Base-by-base conservation (phyloP, 2,888 invertebrate species). In the Synergus gifuensis region DNA sequence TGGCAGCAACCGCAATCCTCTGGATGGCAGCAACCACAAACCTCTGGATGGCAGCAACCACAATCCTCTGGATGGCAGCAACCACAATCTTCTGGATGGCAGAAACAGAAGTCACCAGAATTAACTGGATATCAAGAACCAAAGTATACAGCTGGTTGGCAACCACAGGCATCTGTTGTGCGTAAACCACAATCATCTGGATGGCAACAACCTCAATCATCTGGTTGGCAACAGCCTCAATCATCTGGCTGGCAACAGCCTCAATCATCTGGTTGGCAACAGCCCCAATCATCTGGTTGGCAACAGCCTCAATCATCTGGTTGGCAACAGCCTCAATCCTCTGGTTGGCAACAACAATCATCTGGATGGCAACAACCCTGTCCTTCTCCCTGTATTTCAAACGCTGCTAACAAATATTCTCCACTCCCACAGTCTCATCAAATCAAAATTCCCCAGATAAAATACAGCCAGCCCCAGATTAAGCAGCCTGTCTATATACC, bases 351-450 rank as follows among this genome's bases (percentile, higher is more conserved):
- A n/a, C n/a, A n/a, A 81, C 22, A 46, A 5, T 49, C 36, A 28
- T 73, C 81, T 14, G 79, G 5, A 78, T 84, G 46, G 80, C 86
- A 88, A n/a, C 83, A 79, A 73, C 82, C 85, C 3, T 85, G 78
- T 2, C 84, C 86, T 1, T 83, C 82, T 44, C 82, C 83, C 1
- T 84, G 84, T 54, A 77, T 79, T 18, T 79, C 80, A 11, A 36
- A 77, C 1, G 81, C 0, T 82, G 82, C 46, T 81, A 82, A 58
- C 81, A 83, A 18, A 76, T 36, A 79, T 80, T 22, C 80, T 80
- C 40, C 82, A 82, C 60, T 81, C 49, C 36, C 78, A 82, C 46
- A 77, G 0, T 83, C 87, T 44, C 85, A 85, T 18, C 83, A 77
- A 60, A 81, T 87, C 42, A 88, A 89, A 69, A 73, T 73, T 28